These are phyloP conservation scores for Hiodon alosoides DNA, from an alignment of 2,113 vertebrate species.

Conservation along the genomic window DNA sequence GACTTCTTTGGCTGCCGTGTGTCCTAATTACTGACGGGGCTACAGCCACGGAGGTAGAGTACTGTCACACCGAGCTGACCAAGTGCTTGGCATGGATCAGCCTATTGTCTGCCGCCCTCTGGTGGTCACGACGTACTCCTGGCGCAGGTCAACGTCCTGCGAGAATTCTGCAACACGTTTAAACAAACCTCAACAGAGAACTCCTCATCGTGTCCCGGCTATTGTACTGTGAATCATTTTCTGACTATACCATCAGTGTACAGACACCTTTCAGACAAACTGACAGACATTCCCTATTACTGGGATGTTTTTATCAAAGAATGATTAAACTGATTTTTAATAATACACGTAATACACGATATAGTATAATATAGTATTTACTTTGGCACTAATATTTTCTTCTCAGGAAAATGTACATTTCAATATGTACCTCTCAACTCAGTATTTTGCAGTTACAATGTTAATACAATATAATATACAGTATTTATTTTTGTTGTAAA, in stretches of 20 bases:
- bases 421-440: slow-evolving; percentile 17
- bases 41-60: slow-evolving; percentile 21
- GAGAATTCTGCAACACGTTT: neutral
- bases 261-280: neutral
- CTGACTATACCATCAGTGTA: neutral
- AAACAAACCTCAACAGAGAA: neutral
- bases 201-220: too few species aligned
- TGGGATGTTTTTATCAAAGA: slow-evolving; percentile 1
- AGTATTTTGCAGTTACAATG: slow-evolving; percentile 45
- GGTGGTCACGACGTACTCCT: neutral
- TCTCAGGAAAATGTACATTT: slow-evolving; percentile 43
- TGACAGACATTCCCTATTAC: neutral
- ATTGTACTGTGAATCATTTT: slow-evolving; percentile 3
- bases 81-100: neutral
- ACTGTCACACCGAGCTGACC: slow-evolving; percentile 2
- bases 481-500: slow-evolving; percentile 51
- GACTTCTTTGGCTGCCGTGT: slow-evolving; percentile 78
- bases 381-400: slow-evolving; percentile 23
- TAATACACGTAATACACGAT: neutral
- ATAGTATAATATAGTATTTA: neutral
- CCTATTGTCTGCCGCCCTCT: neutral
- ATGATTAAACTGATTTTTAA: slow-evolving; percentile 2
- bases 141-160: neutral
- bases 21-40: neutral
- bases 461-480: too few species aligned